Conservation (phyloP, 2,113 vertebrate genomes). For the Gymnarchus niloticus region DNA sequence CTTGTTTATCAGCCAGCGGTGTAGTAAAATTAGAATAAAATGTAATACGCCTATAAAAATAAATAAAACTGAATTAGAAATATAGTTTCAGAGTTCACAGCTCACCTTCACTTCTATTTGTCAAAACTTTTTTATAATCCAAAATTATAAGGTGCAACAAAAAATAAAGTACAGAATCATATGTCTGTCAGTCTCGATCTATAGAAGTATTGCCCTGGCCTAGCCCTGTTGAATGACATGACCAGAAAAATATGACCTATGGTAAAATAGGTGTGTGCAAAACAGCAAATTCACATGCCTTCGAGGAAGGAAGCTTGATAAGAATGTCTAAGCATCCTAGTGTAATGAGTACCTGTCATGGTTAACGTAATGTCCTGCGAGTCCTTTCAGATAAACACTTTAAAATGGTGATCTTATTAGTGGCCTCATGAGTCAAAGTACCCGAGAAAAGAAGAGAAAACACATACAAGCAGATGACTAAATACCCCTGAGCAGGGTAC, state of each 20-base stretch:
- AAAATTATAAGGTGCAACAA: background rate
- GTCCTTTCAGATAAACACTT: background rate
- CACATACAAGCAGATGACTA: background rate
- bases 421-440: too few relatives aligned
- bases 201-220: background rate
- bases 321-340: background rate
- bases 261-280: too few relatives aligned
- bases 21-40: background rate
- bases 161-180: background rate
- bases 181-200: background rate
- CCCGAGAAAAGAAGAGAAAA: background rate
- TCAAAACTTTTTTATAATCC: background rate
- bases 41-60: background rate
- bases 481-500: background rate
- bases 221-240: background rate
- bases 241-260: background rate
- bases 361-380: background rate
- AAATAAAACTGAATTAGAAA: background rate
- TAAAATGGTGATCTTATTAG: background rate
- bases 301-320: too few relatives aligned
- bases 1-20: background rate
- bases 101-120: background rate
- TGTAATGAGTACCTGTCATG: background rate
- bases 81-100: background rate
- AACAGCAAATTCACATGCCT: background rate